A percentile compares a stretch with the other conserved stretches of the same genome.
phyloP scores from a whole-genome alignment of 2,113 vertebrate species.

The Sialia sialis region DNA sequence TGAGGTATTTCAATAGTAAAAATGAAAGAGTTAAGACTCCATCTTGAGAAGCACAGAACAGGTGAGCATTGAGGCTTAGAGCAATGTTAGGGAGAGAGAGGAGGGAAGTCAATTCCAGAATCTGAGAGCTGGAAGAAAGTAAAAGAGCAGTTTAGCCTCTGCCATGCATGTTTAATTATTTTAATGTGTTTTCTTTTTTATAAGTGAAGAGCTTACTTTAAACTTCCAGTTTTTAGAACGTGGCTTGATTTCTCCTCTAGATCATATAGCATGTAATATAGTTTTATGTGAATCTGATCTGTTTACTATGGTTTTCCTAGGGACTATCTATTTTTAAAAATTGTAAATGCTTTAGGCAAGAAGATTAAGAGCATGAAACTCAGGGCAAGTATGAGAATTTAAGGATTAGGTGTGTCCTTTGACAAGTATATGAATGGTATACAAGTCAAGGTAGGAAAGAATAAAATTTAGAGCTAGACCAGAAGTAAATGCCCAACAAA shows the following conservation, averaged over 20 bases:
- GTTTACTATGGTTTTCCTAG: background rate
- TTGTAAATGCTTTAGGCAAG: background rate
- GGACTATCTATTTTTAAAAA: background rate
- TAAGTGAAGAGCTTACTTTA: background rate
- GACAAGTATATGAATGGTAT: background rate
- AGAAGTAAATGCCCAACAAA: background rate
- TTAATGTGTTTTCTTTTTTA: background rate
- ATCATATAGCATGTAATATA: background rate
- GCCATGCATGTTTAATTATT: background rate
- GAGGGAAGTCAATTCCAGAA: background rate
- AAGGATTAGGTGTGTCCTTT: background rate
- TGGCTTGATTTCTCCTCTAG: background rate
- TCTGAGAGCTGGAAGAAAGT: background rate
- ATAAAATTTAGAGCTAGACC: background rate
- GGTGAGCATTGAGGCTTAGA: background rate
- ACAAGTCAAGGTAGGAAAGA: background rate
- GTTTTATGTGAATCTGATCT: background rate
- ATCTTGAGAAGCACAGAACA: background rate
- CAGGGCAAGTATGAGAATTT: background rate
- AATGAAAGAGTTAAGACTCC: background rate
- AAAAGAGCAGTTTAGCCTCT: background rate
- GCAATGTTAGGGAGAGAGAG: background rate
- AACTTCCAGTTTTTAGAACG: background rate
- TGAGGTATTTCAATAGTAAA: background rate
- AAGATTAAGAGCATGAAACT: background rate